Percentiles rank a stretch among this genome's conserved stretches.
These are phyloP conservation scores for Pristionchus exspectatus DNA, from an alignment of 2,888 invertebrate genomes.

Conservation along the genomic window DNA sequence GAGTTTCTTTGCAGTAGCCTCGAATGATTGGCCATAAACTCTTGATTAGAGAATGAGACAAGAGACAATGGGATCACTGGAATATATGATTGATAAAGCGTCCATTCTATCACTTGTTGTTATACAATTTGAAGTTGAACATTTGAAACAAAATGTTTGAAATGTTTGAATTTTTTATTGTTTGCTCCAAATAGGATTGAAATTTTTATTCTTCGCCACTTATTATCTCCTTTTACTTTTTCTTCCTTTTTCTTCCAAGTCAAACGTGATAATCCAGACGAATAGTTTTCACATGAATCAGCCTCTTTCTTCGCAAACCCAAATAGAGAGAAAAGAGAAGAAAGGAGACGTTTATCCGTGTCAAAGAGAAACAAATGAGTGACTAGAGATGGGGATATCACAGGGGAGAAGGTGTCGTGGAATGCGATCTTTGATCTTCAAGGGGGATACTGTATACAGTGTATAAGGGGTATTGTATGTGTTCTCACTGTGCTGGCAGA, in stretches of 20 bases:
- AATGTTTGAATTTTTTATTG: too few relatives aligned
- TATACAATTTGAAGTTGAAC: too few relatives aligned
- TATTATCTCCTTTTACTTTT: too few relatives aligned
- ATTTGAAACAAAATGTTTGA: too few relatives aligned
- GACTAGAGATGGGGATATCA: slow-evolving; percentile 22
- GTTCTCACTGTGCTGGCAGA: not conserved
- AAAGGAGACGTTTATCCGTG: slow-evolving; percentile 5
- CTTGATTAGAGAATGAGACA: too few relatives aligned
- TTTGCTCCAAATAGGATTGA: too few relatives aligned
- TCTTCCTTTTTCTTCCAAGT: too few relatives aligned
- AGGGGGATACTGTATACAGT: not conserved
- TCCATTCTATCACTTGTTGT: not conserved
- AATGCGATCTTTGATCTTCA: not conserved
- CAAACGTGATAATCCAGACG: not conserved
- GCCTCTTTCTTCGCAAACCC: not conserved
- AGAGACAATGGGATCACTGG: not conserved
- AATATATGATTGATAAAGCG: slow-evolving; percentile 36
- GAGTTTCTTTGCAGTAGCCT: not conserved
- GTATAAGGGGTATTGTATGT: not conserved
- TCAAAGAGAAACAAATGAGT: not conserved
- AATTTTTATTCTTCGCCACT: too few relatives aligned
- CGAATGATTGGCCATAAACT: too few relatives aligned
- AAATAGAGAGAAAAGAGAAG: not conserved
- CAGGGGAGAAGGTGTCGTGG: not conserved
- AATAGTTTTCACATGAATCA: not conserved